A percentile compares a stretch with the other conserved stretches of the same genome.
Conservation (phyloP, 2,113 vertebrate species). For the Macquaria australasica region DNA sequence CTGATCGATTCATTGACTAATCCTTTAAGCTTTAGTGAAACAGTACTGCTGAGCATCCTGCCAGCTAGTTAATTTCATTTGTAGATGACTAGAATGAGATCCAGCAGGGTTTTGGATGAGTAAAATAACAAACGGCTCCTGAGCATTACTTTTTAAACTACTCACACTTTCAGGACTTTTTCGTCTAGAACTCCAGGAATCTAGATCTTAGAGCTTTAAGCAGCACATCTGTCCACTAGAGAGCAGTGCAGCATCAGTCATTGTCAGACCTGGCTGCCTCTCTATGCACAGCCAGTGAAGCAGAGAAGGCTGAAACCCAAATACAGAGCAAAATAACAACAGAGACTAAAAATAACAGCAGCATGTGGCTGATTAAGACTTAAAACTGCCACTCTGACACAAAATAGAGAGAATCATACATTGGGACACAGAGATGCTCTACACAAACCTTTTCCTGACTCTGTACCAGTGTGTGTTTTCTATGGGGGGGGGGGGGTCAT, state of each 20-base stretch:
- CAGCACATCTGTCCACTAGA: conserved; percentile 77
- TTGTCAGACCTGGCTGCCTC: conserved; percentile 27
- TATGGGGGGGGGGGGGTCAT: neutral
- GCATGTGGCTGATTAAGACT: conserved; percentile 18
- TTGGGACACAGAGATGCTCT: neutral
- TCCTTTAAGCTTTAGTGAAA: no score
- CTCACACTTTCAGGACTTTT: neutral
- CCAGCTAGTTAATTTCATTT: neutral
- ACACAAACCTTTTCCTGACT: neutral
- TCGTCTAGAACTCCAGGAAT: conserved; percentile 24
- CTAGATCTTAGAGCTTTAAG: conserved; percentile 19
- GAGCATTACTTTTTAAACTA: neutral
- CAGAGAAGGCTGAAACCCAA: conserved; percentile 37
- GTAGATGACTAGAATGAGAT: neutral
- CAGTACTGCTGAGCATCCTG: neutral
- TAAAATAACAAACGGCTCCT: neutral
- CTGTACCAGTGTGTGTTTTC: neutral
- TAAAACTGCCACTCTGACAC: neutral
- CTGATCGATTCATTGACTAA: neutral
- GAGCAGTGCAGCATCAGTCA: conserved; percentile 72
- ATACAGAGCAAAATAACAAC: conserved; percentile 45
- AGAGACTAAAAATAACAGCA: conserved; percentile 43
- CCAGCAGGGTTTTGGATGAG: neutral
- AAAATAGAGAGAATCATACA: neutral
- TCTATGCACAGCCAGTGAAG: conserved; percentile 40